Evolutionary conservation across 2,113 vertebrate species (phyloP).

Genomic region (Larimichthys crocea): DNA sequence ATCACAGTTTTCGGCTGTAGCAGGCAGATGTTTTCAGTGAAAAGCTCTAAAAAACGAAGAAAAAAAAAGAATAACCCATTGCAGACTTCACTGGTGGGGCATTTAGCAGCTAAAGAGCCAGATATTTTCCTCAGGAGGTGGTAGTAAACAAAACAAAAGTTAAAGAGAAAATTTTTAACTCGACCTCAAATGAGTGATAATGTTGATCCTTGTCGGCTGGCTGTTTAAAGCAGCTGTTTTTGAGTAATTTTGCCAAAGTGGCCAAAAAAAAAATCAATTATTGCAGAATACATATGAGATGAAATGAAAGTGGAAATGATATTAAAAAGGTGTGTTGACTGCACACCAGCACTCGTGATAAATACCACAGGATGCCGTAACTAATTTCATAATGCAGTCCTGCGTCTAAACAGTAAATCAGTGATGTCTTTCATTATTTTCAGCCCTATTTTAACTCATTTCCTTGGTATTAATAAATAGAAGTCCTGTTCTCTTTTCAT

Average conservation of each 20-base stretch:
- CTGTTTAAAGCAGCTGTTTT: not conserved
- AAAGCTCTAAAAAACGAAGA: not conserved
- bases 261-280: too few relatives aligned
- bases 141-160: not conserved
- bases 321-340: not conserved
- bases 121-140: not conserved
- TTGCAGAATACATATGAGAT: too few relatives aligned
- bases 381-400: not conserved
- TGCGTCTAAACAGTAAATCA: not conserved
- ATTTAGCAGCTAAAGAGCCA: not conserved
- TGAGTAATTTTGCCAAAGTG: not conserved
- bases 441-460: slow-evolving; percentile 3
- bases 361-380: not conserved
- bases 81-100: too few relatives aligned
- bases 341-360: not conserved
- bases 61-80: not conserved
- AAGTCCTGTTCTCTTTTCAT: slow-evolving; percentile 4
- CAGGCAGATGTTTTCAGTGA: not conserved
- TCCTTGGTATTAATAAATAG: not conserved
- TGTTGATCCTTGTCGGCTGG: not conserved
- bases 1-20: not conserved
- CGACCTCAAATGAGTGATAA: not conserved
- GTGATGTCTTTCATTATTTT: not conserved
- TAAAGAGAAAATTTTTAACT: not conserved
- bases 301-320: too few relatives aligned